phyloP scores from a whole-genome alignment of 2,797 vertebrate genomes.

The Austrolebias charrua region DNA sequence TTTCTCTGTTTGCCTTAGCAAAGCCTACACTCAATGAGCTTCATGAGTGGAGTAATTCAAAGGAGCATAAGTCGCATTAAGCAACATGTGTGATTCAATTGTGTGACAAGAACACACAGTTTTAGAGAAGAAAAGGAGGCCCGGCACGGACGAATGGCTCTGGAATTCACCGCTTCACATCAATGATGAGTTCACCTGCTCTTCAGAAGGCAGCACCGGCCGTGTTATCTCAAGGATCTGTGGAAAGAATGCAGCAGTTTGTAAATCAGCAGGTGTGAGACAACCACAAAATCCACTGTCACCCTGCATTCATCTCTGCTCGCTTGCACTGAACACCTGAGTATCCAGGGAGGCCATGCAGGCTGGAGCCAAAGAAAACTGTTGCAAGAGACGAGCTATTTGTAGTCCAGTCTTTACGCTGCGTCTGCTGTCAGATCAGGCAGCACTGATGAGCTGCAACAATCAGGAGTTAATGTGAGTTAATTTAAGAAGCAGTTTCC shows the following conservation, averaged over 20 bases:
- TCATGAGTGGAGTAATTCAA: conserved; percentile 9
- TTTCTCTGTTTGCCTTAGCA: conserved; percentile 12
- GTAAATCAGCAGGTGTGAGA: conserved; percentile 42
- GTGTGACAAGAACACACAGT: conserved; percentile 56
- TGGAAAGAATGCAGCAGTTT: conserved; percentile 67
- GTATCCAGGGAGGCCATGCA: conserved; percentile 19
- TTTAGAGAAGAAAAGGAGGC: conserved; percentile 60
- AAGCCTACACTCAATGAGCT: not conserved
- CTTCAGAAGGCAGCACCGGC: conserved; percentile 45
- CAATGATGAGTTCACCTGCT: conserved; percentile 54
- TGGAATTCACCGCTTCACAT: conserved; percentile 60
- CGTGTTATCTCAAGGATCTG: conserved; percentile 66
- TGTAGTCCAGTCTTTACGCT: conserved; percentile 7
- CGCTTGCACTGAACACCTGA: conserved; percentile 35
- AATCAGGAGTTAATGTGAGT: conserved; percentile 10
- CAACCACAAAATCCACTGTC: conserved; percentile 41
- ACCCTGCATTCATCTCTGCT: conserved; percentile 36
- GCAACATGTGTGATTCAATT: conserved; percentile 40
- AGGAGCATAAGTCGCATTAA: conserved; percentile 28
- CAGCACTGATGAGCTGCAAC: conserved; percentile 8
- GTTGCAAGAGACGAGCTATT: not conserved
- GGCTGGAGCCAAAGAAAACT: conserved; percentile 12
- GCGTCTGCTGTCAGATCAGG: conserved; percentile 18
- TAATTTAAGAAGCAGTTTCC: conserved; percentile 8
- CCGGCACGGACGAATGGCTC: conserved; percentile 61